Evolutionary conservation across 2,888 invertebrate species (phyloP), one percentile per base, ranked within the genome.

Genomic region (Ypsolopha scabrella): DNA sequence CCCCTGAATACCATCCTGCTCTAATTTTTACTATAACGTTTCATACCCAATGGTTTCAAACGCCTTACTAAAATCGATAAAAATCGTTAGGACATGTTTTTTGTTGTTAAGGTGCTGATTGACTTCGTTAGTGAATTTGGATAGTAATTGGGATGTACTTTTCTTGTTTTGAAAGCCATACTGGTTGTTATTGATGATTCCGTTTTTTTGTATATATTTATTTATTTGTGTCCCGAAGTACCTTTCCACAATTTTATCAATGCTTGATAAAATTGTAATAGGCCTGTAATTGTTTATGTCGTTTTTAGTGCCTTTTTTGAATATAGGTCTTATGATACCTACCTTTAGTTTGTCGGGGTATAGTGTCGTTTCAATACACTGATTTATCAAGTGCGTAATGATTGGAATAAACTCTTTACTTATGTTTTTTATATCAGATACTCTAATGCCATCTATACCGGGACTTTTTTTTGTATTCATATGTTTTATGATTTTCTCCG

Each of bases 231-330:
- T 47, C 7, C 54, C 39, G 9, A 52, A 9, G 24, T 49, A 55
- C 14, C 39, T 51, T 14, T 53, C 53, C 1, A 54, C 14, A 37
- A 55, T 51, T 41, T 55, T 55, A 37, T 55, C 51, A 1, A 55
- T 43, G 9, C 44, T 48, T 9, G 55, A 41, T 14, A 54, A 34
- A 33, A 56, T 56, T 6, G 55, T 56, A 6, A 56, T 56, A 0
- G 55, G 55, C 44, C 54, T 44, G 33, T 55, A 57, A 11, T 57
- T 57, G n/a, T 51, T 54, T 9, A 10, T 35, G 11, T 57, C 52
- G 1, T 8, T n/a, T 6, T 39, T 9, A 1, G 6, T 33, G 3
- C 54, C 54, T 37, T 52, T 54, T 53, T 56, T 54, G 38, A 49
- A 48, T 13, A 56, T 52, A 4, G 55, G 55, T 14, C 55, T n/a